Evolutionary conservation across 1,140 invertebrate genomes (phyloP), one percentile per base, ranked within the genome.

Genomic region (Hylaeus volcanicus): DNA sequence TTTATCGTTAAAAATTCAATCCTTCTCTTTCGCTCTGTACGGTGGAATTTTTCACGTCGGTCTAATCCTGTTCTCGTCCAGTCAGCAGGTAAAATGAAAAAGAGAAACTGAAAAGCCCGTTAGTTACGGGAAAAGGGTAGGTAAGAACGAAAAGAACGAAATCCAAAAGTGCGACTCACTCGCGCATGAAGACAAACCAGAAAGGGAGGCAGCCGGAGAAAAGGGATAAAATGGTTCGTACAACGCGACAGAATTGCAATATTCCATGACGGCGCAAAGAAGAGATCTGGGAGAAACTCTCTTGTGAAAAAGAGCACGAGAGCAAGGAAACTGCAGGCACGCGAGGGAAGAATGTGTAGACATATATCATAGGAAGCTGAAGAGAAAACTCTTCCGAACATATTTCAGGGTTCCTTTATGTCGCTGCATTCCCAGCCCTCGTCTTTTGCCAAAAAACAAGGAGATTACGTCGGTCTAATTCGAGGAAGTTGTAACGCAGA

Each of bases 381-480:
- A 45, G 53, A 81, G 74, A 53, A 81, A 76, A 63, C n/a, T 70
- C 37, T 48, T 53, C 9, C 15, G 51, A n/a, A 64, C 63, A 14
- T 63, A 74, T 85, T 61, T 56, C 45, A 15, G 11, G 66, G 74
- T 85, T 73, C 83, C 43, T 77, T 77, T 71, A 77, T 71, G 56
- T 9, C 26, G 9, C 4, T 15, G 43, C 37, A 26, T 77, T 60
- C 45, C 45, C 3, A 5, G 45, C 14, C 3, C 15, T 4, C 9
- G n/a, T 37, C 68, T 64, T 39, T 43, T 45, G 68, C 12, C 53
- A n/a, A 79, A 74, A 65, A 65, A 73, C 64, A 74, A 79, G 12
- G 71, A 71, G 66, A 79, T 79, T 79, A 74, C 53, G 14, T 53
- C 11, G 39, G 66, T 74, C 14, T 58, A 66, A 74, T 74, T 66